phyloP scores from a whole-genome alignment of 2,888 invertebrate genomes.

The Latrodectus elegans region DNA sequence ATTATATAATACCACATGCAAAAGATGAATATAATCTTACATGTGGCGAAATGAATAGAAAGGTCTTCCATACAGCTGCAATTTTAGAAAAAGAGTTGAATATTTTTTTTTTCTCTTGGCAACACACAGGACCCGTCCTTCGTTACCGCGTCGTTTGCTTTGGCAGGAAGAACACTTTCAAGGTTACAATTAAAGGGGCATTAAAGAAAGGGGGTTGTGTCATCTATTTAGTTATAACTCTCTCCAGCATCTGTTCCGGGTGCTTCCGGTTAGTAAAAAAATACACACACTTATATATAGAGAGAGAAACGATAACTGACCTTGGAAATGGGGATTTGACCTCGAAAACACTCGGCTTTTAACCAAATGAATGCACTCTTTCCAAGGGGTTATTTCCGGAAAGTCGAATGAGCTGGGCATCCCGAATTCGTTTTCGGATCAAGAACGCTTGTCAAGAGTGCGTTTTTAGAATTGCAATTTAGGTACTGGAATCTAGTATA shows the following conservation, averaged over 20 bases:
- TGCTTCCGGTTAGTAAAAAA: neutral
- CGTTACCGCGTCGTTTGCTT: neutral
- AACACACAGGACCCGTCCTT: conserved; percentile 22
- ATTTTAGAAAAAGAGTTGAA: neutral
- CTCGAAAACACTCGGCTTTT: neutral
- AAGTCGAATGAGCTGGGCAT: neutral
- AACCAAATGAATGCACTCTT: neutral
- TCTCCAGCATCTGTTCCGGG: neutral
- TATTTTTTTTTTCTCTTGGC: too few relatives aligned
- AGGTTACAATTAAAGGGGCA: conserved; percentile 28
- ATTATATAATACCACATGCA: neutral
- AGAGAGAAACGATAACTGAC: neutral
- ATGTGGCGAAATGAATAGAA: neutral
- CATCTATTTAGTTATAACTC: neutral
- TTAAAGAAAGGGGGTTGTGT: neutral
- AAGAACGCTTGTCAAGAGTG: too few relatives aligned
- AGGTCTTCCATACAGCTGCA: neutral
- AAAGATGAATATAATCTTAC: neutral
- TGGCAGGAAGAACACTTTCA: conserved; percentile 44
- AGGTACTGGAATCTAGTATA: too few relatives aligned
- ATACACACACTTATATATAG: neutral
- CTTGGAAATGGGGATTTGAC: conserved; percentile 2
- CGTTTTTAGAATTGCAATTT: too few relatives aligned
- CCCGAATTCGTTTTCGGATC: too few relatives aligned
- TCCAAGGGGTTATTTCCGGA: conserved; percentile 1